Conservation (phyloP, 2,888 invertebrate species). For the Acronicta leporina region DNA sequence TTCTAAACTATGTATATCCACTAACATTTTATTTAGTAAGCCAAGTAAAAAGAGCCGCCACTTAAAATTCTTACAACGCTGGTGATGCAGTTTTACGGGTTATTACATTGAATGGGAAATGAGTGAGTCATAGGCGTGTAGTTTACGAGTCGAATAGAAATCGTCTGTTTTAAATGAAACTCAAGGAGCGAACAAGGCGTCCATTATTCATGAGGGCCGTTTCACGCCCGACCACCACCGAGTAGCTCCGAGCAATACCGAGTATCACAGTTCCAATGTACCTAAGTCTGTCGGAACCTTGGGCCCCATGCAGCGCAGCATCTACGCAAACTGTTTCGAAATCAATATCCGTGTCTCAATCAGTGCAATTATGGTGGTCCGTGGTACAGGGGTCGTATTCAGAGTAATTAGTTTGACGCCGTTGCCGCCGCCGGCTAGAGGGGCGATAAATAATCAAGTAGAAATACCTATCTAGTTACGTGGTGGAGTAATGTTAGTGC, state of each 20-base stretch:
- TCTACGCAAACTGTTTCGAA: slow-evolving; percentile 80
- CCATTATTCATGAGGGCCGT: slow-evolving; percentile 86
- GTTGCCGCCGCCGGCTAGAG: slow-evolving; percentile 62
- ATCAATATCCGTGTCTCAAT: slow-evolving; percentile 89
- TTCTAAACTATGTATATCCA: slow-evolving; percentile 44
- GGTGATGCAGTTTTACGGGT: slow-evolving; percentile 85
- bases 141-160: slow-evolving; percentile 87
- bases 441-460: slow-evolving; percentile 76
- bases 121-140: slow-evolving; percentile 87
- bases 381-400: slow-evolving; percentile 74
- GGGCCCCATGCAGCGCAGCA: slow-evolving; percentile 48
- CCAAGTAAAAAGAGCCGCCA: slow-evolving; percentile 71
- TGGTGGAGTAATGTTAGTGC: slow-evolving; percentile 64
- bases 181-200: slow-evolving; percentile 85
- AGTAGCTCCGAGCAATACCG: slow-evolving; percentile 49
- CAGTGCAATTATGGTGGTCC: slow-evolving; percentile 85
- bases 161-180: slow-evolving; percentile 87
- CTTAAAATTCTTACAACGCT: slow-evolving; percentile 81
- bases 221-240: slow-evolving; percentile 75
- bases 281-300: slow-evolving; percentile 14
- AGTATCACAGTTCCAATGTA: slow-evolving; percentile 34
- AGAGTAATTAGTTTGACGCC: slow-evolving; percentile 84
- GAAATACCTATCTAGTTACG: slow-evolving; percentile 47
- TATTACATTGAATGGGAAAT: slow-evolving; percentile 86
- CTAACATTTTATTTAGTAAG: slow-evolving; percentile 68